Conservation (phyloP, 2,888 invertebrate species). For the Phyllotreta cruciferae region DNA sequence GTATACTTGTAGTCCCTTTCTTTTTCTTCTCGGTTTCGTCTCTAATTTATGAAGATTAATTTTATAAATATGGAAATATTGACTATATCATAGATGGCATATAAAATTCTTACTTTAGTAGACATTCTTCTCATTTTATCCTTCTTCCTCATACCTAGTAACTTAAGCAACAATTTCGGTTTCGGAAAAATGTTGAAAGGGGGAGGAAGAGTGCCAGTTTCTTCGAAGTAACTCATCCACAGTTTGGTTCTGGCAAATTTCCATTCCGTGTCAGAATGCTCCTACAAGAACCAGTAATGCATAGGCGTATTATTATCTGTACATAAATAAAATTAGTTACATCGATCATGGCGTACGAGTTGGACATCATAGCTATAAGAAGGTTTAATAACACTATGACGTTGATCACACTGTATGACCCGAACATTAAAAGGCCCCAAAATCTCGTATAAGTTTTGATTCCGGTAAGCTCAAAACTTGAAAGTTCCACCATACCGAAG, state of each 20-base stretch:
- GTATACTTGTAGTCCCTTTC: conserved; percentile 76
- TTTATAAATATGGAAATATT: conserved; percentile 20
- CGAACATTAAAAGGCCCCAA: conserved; percentile 96
- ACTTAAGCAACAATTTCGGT: conserved; percentile 77
- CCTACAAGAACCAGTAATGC: conserved; percentile 62
- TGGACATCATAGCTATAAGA: conserved; percentile 98
- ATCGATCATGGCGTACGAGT: conserved; percentile 91
- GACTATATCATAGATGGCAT: neutral
- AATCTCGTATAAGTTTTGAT: conserved; percentile 91
- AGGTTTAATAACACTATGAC: conserved; percentile 92
- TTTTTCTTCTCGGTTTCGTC: conserved; percentile 68
- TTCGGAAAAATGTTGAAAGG: conserved; percentile 94
- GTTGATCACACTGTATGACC: conserved; percentile 93
- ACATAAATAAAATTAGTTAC: conserved; percentile 65
- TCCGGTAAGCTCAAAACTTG: conserved; percentile 85
- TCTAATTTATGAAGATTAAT: conserved; percentile 48
- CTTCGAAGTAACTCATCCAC: conserved; percentile 97
- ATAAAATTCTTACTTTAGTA: conserved; percentile 58
- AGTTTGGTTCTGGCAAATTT: conserved; percentile 93
- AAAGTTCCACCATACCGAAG: conserved; percentile 89
- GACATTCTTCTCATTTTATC: conserved; percentile 67
- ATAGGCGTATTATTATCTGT: neutral
- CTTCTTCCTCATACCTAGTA: conserved; percentile 69
- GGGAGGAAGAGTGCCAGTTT: conserved; percentile 87
- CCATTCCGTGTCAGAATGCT: conserved; percentile 95